Conservation (phyloP, 2,113 vertebrate species). For the Vulpes vulpes region DNA sequence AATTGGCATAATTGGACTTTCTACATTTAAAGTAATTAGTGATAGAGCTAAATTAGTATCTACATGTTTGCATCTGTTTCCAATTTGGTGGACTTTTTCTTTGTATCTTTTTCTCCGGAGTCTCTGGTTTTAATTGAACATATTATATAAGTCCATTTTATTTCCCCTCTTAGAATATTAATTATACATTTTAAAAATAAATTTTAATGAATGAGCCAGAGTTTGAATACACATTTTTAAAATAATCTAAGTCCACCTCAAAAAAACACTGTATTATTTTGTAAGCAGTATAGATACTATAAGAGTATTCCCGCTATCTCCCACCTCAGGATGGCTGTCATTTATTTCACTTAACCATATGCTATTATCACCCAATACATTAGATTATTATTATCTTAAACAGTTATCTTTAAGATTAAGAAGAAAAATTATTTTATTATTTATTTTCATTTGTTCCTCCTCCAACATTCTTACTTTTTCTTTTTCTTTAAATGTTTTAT, state of each 20-base stretch:
- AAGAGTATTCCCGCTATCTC: background rate
- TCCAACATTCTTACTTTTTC: background rate
- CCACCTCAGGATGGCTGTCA: background rate
- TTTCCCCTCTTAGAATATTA: background rate
- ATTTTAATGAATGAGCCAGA: background rate
- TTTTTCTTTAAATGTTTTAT: no score
- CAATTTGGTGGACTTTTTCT: background rate
- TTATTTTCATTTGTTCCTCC: background rate
- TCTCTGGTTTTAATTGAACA: background rate
- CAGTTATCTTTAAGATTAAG: background rate
- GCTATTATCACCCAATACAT: background rate
- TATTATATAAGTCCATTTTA: background rate
- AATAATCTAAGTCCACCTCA: background rate
- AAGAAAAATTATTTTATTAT: background rate
- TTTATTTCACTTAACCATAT: background rate
- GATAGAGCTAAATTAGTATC: background rate
- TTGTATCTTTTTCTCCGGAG: background rate
- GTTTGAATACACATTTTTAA: background rate
- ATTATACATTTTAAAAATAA: background rate
- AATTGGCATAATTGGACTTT: background rate
- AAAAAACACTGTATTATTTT: background rate
- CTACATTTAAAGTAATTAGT: background rate
- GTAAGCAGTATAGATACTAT: background rate
- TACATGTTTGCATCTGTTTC: background rate
- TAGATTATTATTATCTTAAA: background rate